Conservation (phyloP, 2,888 invertebrate species). For the Spicauda simplicius region DNA sequence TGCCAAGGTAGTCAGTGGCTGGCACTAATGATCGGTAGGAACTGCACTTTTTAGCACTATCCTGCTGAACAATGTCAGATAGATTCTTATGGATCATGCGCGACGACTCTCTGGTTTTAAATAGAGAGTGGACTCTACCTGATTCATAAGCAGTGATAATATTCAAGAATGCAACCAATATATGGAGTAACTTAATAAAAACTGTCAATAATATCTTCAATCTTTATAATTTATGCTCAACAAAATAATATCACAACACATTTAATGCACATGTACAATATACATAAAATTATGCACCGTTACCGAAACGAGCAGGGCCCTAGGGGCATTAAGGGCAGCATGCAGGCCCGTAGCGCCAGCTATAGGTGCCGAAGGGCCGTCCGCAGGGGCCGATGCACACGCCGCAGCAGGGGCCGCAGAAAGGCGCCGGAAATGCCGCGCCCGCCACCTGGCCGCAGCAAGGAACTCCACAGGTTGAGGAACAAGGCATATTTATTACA, state of each 20-base stretch:
- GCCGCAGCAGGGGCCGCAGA: constrained; percentile 52
- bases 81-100: too few relatives aligned
- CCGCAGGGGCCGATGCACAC: constrained; percentile 59
- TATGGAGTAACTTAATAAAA: background rate
- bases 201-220: background rate
- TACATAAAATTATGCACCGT: background rate
- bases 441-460: constrained; percentile 66
- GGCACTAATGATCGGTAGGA: too few relatives aligned
- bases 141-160: too few relatives aligned
- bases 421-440: constrained; percentile 56
- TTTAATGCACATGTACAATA: too few relatives aligned
- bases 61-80: too few relatives aligned
- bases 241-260: background rate
- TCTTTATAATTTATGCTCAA: background rate
- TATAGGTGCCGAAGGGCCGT: constrained; percentile 67
- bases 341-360: constrained; percentile 59
- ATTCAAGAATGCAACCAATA: too few relatives aligned
- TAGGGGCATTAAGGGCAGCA: constrained; percentile 46
- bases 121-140: too few relatives aligned
- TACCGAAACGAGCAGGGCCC: too few relatives aligned
- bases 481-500: constrained; percentile 40
- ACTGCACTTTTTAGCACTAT: too few relatives aligned
- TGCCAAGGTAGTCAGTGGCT: too few relatives aligned
- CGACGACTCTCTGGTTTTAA: too few relatives aligned
- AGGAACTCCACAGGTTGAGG: constrained; percentile 54